Percentiles rank a stretch among this genome's conserved stretches.
Conservation (phyloP, 2,797 vertebrate species). For the Esox masquinongy region DNA sequence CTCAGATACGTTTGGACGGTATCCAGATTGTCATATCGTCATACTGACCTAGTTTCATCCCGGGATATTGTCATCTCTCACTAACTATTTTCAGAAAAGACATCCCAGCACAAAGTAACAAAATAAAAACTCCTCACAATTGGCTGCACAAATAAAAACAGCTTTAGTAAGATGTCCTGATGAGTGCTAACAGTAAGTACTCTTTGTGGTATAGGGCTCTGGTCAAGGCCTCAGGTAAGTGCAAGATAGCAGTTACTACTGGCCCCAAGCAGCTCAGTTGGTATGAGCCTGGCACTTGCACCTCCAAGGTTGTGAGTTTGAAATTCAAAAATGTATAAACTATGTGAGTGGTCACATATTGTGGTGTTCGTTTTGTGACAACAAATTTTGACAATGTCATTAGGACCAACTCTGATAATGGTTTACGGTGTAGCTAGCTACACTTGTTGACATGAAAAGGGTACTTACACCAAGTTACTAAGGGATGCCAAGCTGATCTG, state of each 20-base stretch:
- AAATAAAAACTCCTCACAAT: too few relatives aligned
- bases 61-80: too few relatives aligned
- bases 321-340: too few relatives aligned
- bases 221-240: neutral
- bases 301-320: too few relatives aligned
- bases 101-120: neutral
- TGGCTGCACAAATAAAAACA: neutral
- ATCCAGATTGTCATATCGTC: too few relatives aligned
- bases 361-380: neutral
- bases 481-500: slow-evolving; percentile 88
- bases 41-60: too few relatives aligned
- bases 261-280: too few relatives aligned
- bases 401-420: neutral
- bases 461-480: slow-evolving; percentile 90
- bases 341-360: neutral
- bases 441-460: neutral
- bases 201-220: neutral
- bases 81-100: neutral
- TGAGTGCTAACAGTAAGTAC: neutral
- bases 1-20: neutral
- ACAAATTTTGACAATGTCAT: neutral
- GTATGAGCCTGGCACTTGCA: too few relatives aligned
- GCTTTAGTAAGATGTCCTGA: neutral
- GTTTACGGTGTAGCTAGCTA: neutral
- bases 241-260: neutral